Base-by-base conservation (phyloP, 2,797 vertebrate genomes). In the Hoplostethus mediterraneus region DNA sequence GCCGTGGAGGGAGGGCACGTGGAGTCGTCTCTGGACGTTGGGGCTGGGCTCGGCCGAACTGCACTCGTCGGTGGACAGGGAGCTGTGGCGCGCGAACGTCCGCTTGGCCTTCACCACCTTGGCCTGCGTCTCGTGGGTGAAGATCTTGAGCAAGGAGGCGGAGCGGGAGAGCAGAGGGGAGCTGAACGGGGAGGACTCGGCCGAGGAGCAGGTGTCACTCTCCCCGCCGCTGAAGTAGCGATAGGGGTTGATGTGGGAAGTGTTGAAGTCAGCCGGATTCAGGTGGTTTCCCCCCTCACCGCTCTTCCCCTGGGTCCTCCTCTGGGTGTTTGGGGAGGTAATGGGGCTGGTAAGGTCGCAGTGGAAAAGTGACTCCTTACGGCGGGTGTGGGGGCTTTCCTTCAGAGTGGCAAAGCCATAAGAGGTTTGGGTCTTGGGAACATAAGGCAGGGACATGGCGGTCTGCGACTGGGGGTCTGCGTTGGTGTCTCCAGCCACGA, bases 361-460 rank as follows among this genome's bases (percentile, higher is more conserved):
- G 92, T 99, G 98, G 87, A 99, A 99, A 6, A 99, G 94, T 0
- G 97, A 99, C 81, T 99, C 97, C 75, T 97, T 98, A 36, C 97
- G 96, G 0, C 98, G 95, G 0, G 98, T 99, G 93, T 99, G 98
- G 0, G 98, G 98, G 77, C 98, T 99, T 86, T 99, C 98, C 82
- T 96, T 95, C 59, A 99, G 91, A 0, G 97, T 97, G 2, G 97
- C 90, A 0, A 99, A 98, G 54, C 98, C 98, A 0, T 99, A 99
- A 0, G 97, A 97, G 0, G 98, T 99, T 85, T 99, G 97, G 0
- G 98, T 97, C 87, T 98, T 97, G 75, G 97, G 96, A 14, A 98
- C 96, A 0, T 98, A 98, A 2, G 98, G 96, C 83, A 98, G 91
- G 0, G 97, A 96, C 97, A 97, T 97, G 48, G 97, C 97, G 0